These are phyloP conservation scores for Emydura subglobosa DNA, from an alignment of 2,113 vertebrate genomes.

Conservation along the genomic window DNA sequence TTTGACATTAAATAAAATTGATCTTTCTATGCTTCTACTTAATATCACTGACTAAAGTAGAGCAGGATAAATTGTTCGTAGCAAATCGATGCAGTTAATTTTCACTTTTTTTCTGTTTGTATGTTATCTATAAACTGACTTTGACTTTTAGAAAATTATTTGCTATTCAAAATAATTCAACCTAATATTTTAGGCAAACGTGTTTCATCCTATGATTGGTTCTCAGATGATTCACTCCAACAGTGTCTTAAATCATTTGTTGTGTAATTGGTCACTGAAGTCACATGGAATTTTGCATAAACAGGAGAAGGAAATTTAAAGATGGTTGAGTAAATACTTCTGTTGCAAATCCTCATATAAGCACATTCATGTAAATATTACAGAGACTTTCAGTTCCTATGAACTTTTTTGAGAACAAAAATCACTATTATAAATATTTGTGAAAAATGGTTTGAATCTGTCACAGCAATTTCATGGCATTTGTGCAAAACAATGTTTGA, in stretches of 20 bases:
- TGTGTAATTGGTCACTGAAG: neutral
- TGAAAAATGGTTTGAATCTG: neutral
- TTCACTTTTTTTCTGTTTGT: neutral
- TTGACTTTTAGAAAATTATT: neutral
- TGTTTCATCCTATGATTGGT: neutral
- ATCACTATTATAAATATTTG: neutral
- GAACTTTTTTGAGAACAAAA: neutral
- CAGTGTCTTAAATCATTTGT: neutral
- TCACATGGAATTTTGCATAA: neutral
- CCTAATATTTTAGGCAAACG: neutral
- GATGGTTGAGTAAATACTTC: rapidly evolving
- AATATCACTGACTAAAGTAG: neutral
- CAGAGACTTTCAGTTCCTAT: neutral
- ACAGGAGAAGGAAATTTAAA: neutral
- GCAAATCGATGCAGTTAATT: neutral
- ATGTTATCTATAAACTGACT: neutral
- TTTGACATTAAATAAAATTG: neutral
- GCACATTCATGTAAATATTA: neutral
- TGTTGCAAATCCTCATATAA: neutral
- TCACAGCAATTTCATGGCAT: rapidly evolving
- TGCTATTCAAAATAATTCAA: neutral
- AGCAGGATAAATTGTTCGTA: neutral
- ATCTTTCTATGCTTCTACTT: neutral
- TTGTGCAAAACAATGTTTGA: neutral
- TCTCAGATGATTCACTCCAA: neutral